Base-by-base conservation (phyloP, 1,140 invertebrate species). In the Triops longicaudatus region DNA sequence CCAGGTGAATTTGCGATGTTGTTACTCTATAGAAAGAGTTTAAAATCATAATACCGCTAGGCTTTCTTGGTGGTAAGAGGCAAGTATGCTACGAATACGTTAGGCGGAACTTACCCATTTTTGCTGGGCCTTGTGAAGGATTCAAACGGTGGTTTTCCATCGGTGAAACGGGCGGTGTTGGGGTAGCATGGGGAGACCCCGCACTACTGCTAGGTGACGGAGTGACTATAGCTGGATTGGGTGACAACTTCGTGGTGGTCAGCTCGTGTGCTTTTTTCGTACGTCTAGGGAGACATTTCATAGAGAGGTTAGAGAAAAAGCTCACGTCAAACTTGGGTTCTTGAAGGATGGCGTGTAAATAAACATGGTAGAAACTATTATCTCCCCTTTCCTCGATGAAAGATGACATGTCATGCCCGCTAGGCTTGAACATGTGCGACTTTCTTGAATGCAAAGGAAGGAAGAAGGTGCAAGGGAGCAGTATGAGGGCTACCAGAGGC, bases 171-270 rank as follows among this genome's bases (percentile, higher is more conserved):
- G 50, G 50, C 50, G 50, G 50, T 63, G 50, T 63, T 17, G 50
- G 50, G 22, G 50, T 63, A 22, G 50, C 50, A 17, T 63, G 50
- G 14, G 50, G 50, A 63, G 50, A 63, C 10, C 22, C 50, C 17
- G 50, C 50, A 63, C 17, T 63, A 63, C 50, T 63, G 22, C 50
- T 63, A 6, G 50, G 50, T 63, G 50, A 63, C 17, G 50, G 50
- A 14, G 50, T 63, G 17, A 63, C 50, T 63, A 63, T 63, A 17
- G n/a, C 50, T 22, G 50, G 50, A 22, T 63, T 63, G 50, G 50
- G 50, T 63, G 50, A 63, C 50, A 63, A 63, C 50, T 63, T 63
- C 50, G 50, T n/a, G 50, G 50, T 63, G 50, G 50, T 63, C 50
- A 63, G 14, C 50, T 63, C 50, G 50, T 63, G 50, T 63, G 50